Evolutionary conservation across 64 coral and sea anemone species (phyloP).

Genomic region (Dendrophyllia cribrosa): DNA sequence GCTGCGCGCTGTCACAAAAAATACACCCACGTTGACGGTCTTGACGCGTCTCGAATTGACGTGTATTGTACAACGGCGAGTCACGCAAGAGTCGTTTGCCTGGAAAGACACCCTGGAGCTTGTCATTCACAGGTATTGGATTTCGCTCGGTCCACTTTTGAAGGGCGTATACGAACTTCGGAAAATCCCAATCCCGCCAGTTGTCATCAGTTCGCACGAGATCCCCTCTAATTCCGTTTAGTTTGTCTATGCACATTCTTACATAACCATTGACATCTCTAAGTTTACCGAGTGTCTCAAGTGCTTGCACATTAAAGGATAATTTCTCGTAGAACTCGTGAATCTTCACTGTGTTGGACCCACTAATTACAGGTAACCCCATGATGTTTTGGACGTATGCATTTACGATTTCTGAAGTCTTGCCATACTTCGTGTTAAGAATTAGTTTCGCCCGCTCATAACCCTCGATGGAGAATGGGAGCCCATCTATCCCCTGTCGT

Average conservation of each 20-base stretch:
- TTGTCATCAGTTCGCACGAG: constrained; percentile 23
- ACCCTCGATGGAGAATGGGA: constrained; percentile 47
- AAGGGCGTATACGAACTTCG: background rate
- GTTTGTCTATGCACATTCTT: constrained; percentile 41
- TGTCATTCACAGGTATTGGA: background rate
- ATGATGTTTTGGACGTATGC: constrained; percentile 42
- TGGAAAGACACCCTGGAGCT: too few species aligned
- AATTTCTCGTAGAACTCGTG: constrained; percentile 28
- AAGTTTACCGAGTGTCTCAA: constrained; percentile 42
- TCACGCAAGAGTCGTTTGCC: too few species aligned
- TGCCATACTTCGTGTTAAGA: constrained; percentile 56
- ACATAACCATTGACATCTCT: constrained; percentile 38
- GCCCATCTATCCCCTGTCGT: constrained; percentile 17
- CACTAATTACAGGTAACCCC: background rate
- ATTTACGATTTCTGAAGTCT: constrained; percentile 30
- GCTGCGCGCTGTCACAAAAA: background rate
- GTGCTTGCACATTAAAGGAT: background rate
- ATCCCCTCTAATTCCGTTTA: constrained; percentile 41
- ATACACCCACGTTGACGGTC: too few species aligned
- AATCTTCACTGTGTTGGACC: background rate
- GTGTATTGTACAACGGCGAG: too few species aligned
- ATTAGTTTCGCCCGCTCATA: constrained; percentile 49
- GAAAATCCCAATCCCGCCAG: constrained; percentile 22
- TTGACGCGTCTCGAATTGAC: too few species aligned
- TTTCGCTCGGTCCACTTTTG: background rate